Base-by-base conservation (phyloP, 2,113 vertebrate genomes). In the Rhizomys pruinosus region DNA sequence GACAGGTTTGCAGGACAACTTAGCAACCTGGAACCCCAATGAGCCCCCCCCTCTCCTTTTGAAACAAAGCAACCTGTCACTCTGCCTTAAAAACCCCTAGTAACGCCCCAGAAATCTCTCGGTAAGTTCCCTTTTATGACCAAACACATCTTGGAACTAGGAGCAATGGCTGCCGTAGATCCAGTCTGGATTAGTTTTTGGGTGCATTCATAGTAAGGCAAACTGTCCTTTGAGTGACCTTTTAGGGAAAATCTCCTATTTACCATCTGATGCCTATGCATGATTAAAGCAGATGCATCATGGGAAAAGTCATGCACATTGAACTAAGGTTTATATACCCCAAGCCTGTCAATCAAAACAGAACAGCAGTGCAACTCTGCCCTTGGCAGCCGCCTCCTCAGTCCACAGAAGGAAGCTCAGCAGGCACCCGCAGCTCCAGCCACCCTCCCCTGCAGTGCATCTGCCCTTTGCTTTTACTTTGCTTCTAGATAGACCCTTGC, bases 251-350 rank as follows among this genome's bases (percentile, higher is more conserved):
- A 61, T 80, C 78, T 59, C 59, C 55, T 25, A 42, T 63, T 82
- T 82, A 66, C 39, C 80, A 82, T 82, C 39, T 82, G 32, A 66
- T 82, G 80, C 61, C 39, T 82, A 82, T 82, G 61, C 80, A 82
- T 82, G 80, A 82, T 82, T 82, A 66, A 64, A 19, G 39, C 39
- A 66, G 27, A 82, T 44, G 80, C 61, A 82, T 82, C 80, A 66
- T 44, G 80, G 80, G 80, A 47, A 44, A 66, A 39, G 39, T 22
- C 39, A 66, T 44, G 61, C 64, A 61, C 39, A 66, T 39, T n/a
- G 27, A 82, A 82, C 80, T 34, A 64, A 82, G 29, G 39, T 66
- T 82, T 82, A 34, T 44, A 44, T 82, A 82, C 44, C 6, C 0
- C 9, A 22, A 29, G 42, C 29, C 80, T 66, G 61, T 82, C 39